These are phyloP conservation scores for Leptinotarsa undecemlineata DNA, from an alignment of 1,140 invertebrate genomes.

Conservation along the genomic window DNA sequence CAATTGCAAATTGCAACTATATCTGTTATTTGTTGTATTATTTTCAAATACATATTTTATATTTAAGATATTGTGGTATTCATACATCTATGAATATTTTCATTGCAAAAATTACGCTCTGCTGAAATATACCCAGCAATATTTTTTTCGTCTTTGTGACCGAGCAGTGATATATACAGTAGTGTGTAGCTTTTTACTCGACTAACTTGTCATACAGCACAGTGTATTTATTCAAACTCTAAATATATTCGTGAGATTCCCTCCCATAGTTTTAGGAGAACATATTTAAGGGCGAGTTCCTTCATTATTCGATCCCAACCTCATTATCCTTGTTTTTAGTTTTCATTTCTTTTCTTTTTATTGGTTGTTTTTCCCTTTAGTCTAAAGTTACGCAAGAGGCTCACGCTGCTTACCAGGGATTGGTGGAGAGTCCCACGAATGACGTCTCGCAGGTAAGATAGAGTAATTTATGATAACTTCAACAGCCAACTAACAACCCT, in stretches of 20 bases:
- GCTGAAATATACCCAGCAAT: too few species aligned
- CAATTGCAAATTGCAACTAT: too few species aligned
- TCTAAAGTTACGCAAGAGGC: slow-evolving; percentile 78
- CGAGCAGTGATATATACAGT: slow-evolving; percentile 3
- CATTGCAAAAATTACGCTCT: too few species aligned
- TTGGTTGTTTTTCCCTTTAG: slow-evolving; percentile 59
- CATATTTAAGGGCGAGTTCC: neutral
- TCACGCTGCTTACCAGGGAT: slow-evolving; percentile 87
- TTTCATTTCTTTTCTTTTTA: slow-evolving; percentile 50
- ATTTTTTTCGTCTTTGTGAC: neutral
- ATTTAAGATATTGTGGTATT: too few species aligned
- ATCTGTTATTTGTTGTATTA: too few species aligned
- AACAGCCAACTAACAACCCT: too few species aligned
- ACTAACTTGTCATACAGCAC: neutral
- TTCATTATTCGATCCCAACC: slow-evolving; percentile 38
- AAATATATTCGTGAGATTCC: slow-evolving; percentile 14
- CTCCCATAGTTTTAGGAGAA: slow-evolving; percentile 17
- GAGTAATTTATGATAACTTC: neutral
- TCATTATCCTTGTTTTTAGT: slow-evolving; percentile 42
- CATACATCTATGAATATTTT: too few species aligned
- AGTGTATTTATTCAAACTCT: neutral
- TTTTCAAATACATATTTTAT: too few species aligned
- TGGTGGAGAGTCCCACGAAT: slow-evolving; percentile 71
- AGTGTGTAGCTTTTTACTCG: slow-evolving; percentile 1
- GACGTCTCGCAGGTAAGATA: slow-evolving; percentile 47